Conservation (phyloP, 2,797 vertebrate species). For the Anguilla marmorata region DNA sequence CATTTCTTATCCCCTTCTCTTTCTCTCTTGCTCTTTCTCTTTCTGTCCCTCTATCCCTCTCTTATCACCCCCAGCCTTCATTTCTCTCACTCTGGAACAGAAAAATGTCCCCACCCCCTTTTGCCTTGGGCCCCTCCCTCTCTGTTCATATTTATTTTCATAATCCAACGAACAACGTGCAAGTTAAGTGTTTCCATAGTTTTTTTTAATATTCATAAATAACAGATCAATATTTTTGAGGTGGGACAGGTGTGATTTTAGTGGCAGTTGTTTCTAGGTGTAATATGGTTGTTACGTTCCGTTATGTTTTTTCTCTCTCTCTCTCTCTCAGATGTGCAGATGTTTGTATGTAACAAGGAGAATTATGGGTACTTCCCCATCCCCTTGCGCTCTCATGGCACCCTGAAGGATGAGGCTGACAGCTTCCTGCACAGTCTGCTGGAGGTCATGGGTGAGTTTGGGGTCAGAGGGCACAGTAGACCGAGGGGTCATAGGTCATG, state of each 20-base stretch:
- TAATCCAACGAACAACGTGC: neutral
- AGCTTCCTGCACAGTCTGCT: slow-evolving; percentile 84
- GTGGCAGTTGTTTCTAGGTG: neutral
- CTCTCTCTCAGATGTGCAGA: slow-evolving; percentile 79
- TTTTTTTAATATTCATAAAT: neutral
- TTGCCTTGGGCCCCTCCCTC: neutral
- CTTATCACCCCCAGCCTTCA: neutral
- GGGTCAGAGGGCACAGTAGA: neutral
- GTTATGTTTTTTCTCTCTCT: neutral
- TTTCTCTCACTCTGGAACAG: neutral
- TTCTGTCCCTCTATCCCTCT: neutral
- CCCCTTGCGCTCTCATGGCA: slow-evolving; percentile 81
- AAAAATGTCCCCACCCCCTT: neutral
- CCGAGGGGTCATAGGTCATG: neutral
- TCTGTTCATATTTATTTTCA: neutral
- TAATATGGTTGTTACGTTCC: neutral
- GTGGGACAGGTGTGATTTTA: neutral
- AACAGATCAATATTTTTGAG: neutral
- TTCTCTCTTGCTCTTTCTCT: neutral
- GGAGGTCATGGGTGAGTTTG: slow-evolving; percentile 82
- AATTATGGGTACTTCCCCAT: slow-evolving; percentile 83
- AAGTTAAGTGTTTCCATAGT: too few species aligned
- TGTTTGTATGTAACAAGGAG: slow-evolving; percentile 88
- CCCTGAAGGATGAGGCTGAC: slow-evolving; percentile 81
- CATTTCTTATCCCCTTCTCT: neutral